A percentile compares a stretch with the other conserved stretches of the same genome.
Conservation (phyloP, 2,113 vertebrate genomes). For the Sterrhoptilus dennistouni region DNA sequence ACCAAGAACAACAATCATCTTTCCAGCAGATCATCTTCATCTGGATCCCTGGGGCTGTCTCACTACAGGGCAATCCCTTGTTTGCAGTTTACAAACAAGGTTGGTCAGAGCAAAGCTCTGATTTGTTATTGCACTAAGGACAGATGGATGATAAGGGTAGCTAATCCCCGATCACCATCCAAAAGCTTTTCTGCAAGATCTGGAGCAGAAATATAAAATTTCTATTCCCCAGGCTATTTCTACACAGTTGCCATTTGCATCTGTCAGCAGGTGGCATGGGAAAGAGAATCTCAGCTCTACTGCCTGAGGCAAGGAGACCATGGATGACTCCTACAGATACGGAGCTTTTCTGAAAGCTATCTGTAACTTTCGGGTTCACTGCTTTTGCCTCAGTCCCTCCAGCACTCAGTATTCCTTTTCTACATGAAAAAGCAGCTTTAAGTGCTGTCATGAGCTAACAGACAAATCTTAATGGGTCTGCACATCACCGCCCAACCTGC, state of each 20-base stretch:
- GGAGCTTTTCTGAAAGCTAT: background rate
- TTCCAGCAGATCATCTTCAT: background rate
- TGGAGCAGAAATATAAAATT: conserved; percentile 21
- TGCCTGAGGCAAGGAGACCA: background rate
- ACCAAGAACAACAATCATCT: background rate
- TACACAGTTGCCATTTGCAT: background rate
- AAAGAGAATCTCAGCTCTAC: background rate
- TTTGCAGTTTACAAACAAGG: background rate
- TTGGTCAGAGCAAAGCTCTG: background rate
- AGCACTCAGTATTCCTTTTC: background rate
- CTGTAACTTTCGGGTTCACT: background rate
- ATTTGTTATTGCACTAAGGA: background rate
- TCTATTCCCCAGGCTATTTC: conserved; percentile 29
- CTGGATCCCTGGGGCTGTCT: background rate
- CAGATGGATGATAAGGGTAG: conserved; percentile 24
- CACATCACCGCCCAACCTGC: background rate
- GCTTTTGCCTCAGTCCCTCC: background rate
- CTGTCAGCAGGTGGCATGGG: background rate
- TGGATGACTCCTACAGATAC: background rate
- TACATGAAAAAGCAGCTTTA: background rate
- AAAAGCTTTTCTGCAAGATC: background rate
- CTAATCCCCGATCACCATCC: background rate
- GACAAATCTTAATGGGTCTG: background rate
- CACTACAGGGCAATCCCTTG: background rate
- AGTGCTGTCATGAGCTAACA: background rate